Evolutionary conservation across 2,113 vertebrate genomes (phyloP).

Genomic region (Channa maculata): DNA sequence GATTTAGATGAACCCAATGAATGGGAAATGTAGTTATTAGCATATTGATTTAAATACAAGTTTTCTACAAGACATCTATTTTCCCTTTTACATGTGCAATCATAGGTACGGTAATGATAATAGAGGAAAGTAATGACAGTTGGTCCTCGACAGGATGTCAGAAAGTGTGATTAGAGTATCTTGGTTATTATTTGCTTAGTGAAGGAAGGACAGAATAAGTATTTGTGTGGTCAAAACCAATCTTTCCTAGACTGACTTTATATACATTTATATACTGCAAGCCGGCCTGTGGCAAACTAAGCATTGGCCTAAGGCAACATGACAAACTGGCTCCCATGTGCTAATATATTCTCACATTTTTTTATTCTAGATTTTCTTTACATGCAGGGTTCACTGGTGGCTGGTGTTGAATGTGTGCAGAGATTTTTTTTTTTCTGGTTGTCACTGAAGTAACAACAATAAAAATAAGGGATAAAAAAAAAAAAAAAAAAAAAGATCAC

Average conservation of each 20-base stretch:
- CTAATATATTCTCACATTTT: too few relatives aligned
- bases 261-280: not conserved
- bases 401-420: too few relatives aligned
- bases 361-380: too few relatives aligned
- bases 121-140: constrained; percentile 22
- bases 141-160: not conserved
- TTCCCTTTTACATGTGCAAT: constrained; percentile 63
- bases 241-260: too few relatives aligned
- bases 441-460: too few relatives aligned
- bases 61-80: constrained; percentile 68
- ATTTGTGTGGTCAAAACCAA: not conserved
- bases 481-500: too few relatives aligned
- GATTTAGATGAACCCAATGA: constrained; percentile 75
- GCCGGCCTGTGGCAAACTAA: too few relatives aligned
- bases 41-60: constrained; percentile 82
- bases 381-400: too few relatives aligned
- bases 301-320: too few relatives aligned
- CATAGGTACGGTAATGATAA: constrained; percentile 47
- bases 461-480: too few relatives aligned
- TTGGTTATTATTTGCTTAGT: not conserved
- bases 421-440: too few relatives aligned
- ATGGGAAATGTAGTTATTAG: constrained; percentile 78
- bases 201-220: not conserved
- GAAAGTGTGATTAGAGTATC: not conserved
- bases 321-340: too few relatives aligned